Percentiles rank a stretch among this genome's conserved stretches.
phyloP scores from a whole-genome alignment of 2,888 invertebrate genomes.

The Brachynemurus nebulosus region DNA sequence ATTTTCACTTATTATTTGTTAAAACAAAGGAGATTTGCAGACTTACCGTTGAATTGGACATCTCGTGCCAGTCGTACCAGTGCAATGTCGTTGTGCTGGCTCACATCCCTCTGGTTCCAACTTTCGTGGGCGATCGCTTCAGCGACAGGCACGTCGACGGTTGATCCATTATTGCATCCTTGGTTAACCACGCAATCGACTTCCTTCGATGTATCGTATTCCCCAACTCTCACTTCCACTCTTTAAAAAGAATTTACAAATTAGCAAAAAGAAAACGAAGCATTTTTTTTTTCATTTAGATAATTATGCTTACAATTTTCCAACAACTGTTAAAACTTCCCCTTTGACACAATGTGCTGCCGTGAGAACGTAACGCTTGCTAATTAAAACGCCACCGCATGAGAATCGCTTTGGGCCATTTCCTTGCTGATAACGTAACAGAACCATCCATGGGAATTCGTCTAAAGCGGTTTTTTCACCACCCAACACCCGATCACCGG shows the following conservation, averaged over 20 bases:
- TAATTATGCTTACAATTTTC: constrained; percentile 31
- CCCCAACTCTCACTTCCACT: constrained; percentile 30
- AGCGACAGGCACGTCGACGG: constrained; percentile 29
- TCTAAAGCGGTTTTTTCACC: constrained; percentile 33
- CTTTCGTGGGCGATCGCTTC: constrained; percentile 30
- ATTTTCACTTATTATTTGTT: not conserved
- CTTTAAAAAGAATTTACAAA: constrained; percentile 22
- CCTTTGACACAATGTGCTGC: constrained; percentile 40
- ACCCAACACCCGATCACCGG: constrained; percentile 24
- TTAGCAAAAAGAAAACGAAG: too few relatives aligned
- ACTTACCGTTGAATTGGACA: constrained; percentile 38
- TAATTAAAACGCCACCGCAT: constrained; percentile 40
- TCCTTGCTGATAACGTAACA: constrained; percentile 33
- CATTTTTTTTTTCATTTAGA: too few relatives aligned
- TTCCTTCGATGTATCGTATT: constrained; percentile 31
- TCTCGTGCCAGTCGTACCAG: constrained; percentile 43
- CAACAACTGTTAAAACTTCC: constrained; percentile 24
- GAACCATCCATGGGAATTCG: constrained; percentile 40
- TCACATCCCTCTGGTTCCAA: constrained; percentile 25
- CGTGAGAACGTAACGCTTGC: constrained; percentile 36
- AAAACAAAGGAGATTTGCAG: not conserved
- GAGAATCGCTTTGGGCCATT: constrained; percentile 22
- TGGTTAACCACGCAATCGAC: constrained; percentile 31
- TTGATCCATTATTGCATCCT: constrained; percentile 31
- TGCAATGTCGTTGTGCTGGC: constrained; percentile 56